These are phyloP conservation scores for Drosophila ironensis DNA, from an alignment of 1,140 invertebrate species.

Conservation along the genomic window DNA sequence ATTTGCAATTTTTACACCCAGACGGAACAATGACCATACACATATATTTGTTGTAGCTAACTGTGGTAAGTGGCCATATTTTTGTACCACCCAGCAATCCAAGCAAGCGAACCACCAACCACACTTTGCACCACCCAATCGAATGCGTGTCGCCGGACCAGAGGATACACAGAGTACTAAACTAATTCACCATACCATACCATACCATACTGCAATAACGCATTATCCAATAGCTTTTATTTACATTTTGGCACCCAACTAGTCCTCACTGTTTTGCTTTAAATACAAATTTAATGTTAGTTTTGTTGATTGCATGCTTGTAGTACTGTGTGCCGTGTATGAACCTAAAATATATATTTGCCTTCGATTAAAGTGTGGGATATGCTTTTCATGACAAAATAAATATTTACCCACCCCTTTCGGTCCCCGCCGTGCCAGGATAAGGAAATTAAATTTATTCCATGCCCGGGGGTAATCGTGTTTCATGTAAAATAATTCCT, in stretches of 20 bases:
- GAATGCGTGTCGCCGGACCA: not conserved
- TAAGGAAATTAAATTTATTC: no score
- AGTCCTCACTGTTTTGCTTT: not conserved
- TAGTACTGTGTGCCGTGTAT: no score
- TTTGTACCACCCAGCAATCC: conserved; percentile 34
- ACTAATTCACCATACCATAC: conserved; percentile 12
- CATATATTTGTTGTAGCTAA: conserved; percentile 27
- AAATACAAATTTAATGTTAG: not conserved
- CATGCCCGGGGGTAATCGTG: no score
- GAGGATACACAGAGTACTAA: conserved; percentile 6
- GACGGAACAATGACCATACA: conserved; percentile 29
- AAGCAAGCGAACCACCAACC: conserved; percentile 3
- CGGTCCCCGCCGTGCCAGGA: no score
- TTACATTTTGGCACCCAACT: no score
- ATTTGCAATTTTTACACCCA: conserved; percentile 52
- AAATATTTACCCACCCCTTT: no score
- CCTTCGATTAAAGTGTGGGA: not conserved
- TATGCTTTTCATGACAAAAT: not conserved
- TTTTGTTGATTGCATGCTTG: conserved; percentile 28
- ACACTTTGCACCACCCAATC: conserved; percentile 6
- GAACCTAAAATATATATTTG: not conserved
- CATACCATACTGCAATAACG: no score
- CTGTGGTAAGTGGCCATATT: conserved; percentile 71
- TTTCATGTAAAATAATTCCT: no score
- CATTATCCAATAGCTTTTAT: conserved; percentile 2